phyloP scores from a whole-genome alignment of 1,140 invertebrate genomes.

The Druon quercuslanigerum region DNA sequence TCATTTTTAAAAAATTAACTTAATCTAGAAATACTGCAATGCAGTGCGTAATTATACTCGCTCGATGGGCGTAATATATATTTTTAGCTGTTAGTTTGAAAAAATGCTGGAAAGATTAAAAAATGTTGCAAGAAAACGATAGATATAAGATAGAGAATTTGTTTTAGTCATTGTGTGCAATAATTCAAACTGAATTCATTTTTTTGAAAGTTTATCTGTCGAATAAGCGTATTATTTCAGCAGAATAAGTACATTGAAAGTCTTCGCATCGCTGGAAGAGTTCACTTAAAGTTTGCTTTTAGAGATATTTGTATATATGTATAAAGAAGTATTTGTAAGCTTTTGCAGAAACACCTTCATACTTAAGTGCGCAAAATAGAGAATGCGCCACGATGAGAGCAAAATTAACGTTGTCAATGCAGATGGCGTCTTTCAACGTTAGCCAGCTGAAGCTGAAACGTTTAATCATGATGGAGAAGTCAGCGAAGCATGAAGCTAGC shows the following conservation, averaged over 20 bases:
- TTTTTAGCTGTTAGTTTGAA: no score
- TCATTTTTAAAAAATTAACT: no score
- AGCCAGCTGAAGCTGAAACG: constrained; percentile 22
- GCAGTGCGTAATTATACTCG: no score
- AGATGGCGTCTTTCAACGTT: constrained; percentile 8
- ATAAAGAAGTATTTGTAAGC: background rate
- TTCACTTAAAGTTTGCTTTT: constrained; percentile 21
- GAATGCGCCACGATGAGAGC: background rate
- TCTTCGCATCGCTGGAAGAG: constrained; percentile 1
- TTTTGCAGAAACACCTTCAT: background rate
- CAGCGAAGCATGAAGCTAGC: background rate
- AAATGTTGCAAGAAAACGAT: no score
- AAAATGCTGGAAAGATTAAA: no score
- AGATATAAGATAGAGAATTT: no score
- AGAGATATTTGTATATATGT: background rate
- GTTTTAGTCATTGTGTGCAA: no score
- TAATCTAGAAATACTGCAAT: no score
- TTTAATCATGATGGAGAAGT: constrained; percentile 28
- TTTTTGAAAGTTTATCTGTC: background rate
- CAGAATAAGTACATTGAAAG: constrained; percentile 18
- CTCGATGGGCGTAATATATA: no score
- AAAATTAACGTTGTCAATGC: constrained; percentile 2
- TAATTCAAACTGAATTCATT: no score
- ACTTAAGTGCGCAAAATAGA: background rate
- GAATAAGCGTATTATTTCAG: constrained; percentile 11